Conservation (phyloP, 2,888 invertebrate genomes). For the Aradus depressus region DNA sequence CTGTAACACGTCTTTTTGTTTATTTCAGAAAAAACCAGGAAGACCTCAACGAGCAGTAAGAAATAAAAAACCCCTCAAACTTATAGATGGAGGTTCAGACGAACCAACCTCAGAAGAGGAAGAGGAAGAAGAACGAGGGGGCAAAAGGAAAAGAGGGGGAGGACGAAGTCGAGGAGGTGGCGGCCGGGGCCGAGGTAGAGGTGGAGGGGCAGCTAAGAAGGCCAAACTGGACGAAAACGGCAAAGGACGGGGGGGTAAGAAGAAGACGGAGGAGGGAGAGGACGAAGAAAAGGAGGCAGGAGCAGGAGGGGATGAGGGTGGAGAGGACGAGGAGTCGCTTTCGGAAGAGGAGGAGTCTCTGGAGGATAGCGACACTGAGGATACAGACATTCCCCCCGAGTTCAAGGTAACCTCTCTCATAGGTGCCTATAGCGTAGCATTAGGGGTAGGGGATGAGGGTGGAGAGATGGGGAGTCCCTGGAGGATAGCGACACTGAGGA, state of each 20-base stretch:
- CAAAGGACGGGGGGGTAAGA: conserved; percentile 17
- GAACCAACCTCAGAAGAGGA: conserved; percentile 2
- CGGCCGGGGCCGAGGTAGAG: conserved; percentile 21
- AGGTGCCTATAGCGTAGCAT: too few species aligned
- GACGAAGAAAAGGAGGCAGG: conserved; percentile 16
- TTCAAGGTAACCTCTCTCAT: too few species aligned
- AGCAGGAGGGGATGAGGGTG: conserved; percentile 16
- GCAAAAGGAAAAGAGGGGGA: conserved; percentile 4
- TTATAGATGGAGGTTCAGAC: conserved; percentile 7
- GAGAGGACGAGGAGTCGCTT: conserved; percentile 5
- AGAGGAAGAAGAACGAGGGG: conserved; percentile 7
- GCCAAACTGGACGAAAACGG: conserved; percentile 19
- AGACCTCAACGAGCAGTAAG: conserved; percentile 9
- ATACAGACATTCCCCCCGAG: neutral
- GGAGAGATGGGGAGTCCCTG: too few species aligned
- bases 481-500: conserved; percentile 22
- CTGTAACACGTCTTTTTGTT: too few species aligned
- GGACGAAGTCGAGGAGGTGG: conserved; percentile 3
- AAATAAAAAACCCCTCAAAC: conserved; percentile 8
- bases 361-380: neutral
- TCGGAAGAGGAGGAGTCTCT: too few species aligned
- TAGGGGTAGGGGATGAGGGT: too few species aligned
- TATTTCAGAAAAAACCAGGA: conserved; percentile 8
- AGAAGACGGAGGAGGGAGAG: conserved; percentile 4
- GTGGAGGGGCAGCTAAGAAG: conserved; percentile 8